Evolutionary conservation across 2,888 invertebrate species (phyloP).

Genomic region (Oligia fasciuncula): DNA sequence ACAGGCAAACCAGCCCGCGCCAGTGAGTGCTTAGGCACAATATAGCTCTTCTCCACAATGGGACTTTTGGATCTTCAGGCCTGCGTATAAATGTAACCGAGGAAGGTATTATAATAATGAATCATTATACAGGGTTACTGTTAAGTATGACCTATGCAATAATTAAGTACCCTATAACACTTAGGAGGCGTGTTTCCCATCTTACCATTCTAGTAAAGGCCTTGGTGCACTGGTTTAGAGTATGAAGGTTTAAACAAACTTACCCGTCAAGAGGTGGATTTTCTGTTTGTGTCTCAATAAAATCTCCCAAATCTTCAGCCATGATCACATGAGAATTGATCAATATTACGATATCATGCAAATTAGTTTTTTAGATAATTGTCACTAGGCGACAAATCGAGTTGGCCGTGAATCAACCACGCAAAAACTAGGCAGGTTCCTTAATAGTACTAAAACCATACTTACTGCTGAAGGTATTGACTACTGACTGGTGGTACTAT

Average conservation of each 20-base stretch:
- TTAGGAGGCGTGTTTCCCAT: neutral
- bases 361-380: neutral
- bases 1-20: slow-evolving; percentile 53
- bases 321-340: slow-evolving; percentile 4
- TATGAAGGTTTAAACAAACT: slow-evolving; percentile 3
- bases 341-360: neutral
- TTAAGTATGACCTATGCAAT: neutral
- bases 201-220: neutral
- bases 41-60: slow-evolving; percentile 19
- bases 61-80: slow-evolving; percentile 32
- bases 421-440: neutral
- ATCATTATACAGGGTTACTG: neutral
- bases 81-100: slow-evolving; percentile 15
- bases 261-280: slow-evolving; percentile 14
- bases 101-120: neutral
- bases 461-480: neutral
- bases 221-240: neutral
- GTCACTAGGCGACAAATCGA: slow-evolving; percentile 8
- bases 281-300: slow-evolving; percentile 21
- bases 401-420: slow-evolving; percentile 21
- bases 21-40: slow-evolving; percentile 42
- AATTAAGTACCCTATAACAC: neutral
- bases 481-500: too few relatives aligned
- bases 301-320: slow-evolving; percentile 38
- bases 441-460: neutral